phyloP scores from a whole-genome alignment of 2,888 invertebrate genomes.

The Marronus borbonicus region DNA sequence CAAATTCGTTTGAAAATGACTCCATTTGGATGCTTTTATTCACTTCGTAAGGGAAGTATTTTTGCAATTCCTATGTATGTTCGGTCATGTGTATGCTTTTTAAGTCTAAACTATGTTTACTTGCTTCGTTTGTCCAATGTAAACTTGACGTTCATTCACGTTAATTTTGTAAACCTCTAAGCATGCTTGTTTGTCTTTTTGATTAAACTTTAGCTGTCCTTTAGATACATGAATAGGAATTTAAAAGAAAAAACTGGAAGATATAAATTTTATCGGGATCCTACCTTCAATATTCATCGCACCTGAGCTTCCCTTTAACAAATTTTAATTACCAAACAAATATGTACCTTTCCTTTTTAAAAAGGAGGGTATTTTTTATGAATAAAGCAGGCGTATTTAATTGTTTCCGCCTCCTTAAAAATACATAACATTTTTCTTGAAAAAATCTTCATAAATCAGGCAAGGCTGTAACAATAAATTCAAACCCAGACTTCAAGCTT shows the following conservation, averaged over 20 bases:
- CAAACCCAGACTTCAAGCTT: constrained; percentile 13
- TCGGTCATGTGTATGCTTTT: neutral
- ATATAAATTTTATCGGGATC: too few species aligned
- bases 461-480: constrained; percentile 26
- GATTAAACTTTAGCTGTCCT: neutral
- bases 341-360: neutral
- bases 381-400: constrained; percentile 21
- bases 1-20: neutral
- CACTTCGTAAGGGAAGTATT: neutral
- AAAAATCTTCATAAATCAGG: constrained; percentile 32
- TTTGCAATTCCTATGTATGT: neutral
- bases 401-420: constrained; percentile 16
- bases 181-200: neutral
- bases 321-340: too few species aligned
- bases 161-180: constrained; percentile 6
- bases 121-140: neutral
- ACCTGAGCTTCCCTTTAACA: too few species aligned
- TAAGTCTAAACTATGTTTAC: neutral
- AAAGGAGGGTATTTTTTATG: constrained; percentile 13
- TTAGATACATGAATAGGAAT: too few species aligned
- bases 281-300: too few species aligned
- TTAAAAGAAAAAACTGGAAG: too few species aligned
- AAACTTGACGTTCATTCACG: neutral
- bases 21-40: neutral
- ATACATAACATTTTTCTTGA: constrained; percentile 35